Evolutionary conservation across 2,888 invertebrate genomes (phyloP), one percentile per base, ranked within the genome.

Genomic region (Eupelmus urozonus): DNA sequence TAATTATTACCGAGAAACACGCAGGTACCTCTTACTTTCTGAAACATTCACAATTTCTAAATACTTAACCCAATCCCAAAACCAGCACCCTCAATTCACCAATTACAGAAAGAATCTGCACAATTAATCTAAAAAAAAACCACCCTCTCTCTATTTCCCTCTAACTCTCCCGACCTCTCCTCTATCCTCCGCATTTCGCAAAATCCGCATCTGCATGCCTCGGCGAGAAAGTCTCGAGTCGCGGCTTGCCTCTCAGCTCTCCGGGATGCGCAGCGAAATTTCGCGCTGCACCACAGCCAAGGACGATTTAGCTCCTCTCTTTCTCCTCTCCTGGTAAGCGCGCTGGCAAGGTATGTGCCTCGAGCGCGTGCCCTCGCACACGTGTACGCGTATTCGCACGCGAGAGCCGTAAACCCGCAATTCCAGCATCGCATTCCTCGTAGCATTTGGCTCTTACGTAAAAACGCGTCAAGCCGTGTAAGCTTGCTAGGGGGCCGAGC

Each of bases 191-290:
- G 72, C 67, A n/a, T 69, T 67, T 78, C 72, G 20, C 49, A 78
- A 78, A 67, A 67, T 45, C 34, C 63, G 70, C 70, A 65, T 76
- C 69, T 75, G 79, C 79, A 74, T 69, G 63, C 45, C 16, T 18
- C 27, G 27, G n/a, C 23, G 71, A 76, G 75, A 74, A 76, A 75
- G 74, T 67, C n/a, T n/a, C 25, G 53, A 60, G 67, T 67, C 25
- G 74, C 74, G 67, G 67, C 74, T 75, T 49, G 57, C 51, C 49
- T 34, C 2, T 13, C 16, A 4, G 29, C 18, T 16, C 20, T 5
- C 29, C 49, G 11, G n/a, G 20, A 23, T 29, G n/a, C 34, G 42
- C 45, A 73, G 42, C 57, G 74, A 60, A 75, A 75, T 67, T 74
- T 67, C 67, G 67, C 40, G 74, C 25, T 34, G 18, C 40, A 45